Base-by-base conservation (phyloP, 1,140 invertebrate genomes). In the Caenorhabditis inopinata region DNA sequence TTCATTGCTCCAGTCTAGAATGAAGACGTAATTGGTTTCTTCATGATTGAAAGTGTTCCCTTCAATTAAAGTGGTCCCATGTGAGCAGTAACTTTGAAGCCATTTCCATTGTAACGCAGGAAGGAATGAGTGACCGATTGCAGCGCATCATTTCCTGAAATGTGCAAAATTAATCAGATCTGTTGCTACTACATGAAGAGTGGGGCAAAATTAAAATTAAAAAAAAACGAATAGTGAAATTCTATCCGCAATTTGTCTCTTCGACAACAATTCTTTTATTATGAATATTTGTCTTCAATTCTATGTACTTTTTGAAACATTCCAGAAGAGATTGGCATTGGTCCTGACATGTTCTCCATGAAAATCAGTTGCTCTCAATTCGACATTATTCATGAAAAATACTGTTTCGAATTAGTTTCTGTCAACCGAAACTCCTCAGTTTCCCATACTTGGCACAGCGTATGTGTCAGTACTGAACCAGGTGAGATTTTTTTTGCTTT, bases 361-460 rank as follows among this genome's bases (percentile, higher is more conserved):
- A 68, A 58, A 35, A 79, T 79, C 38, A 79, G 78, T 35, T 79
- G 78, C 48, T 79, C 78, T 32, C 78, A 79, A 48, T 79, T 79
- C 25, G 78, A 79, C 68, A 79, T 79, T 25, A 79, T 79, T 25
- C 58, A 68, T 45, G 78, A 79, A 23, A 79, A 79, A 35, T 79
- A 79, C 68, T 79, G 78, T 27, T 79, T 79, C 25, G 78, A 79
- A 18, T n/a, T 79, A 23, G 78, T 79, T 38, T 79, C 78, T 27
- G 78, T 79, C 25, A 79, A 79, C 25, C 32, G 46, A 14, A 73
- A 74, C 18, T 27, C 62, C 27, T 73, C 78, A 47, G 62, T 45
- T 14, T 79, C 58, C 29, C 58, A 79, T 25, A 58, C 58, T 9
- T 79, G 78, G 78, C 78, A 74, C 16, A 74, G 62, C 32, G 58